A percentile compares a stretch with the other conserved stretches of the same genome.
Evolutionary conservation across 2,797 vertebrate genomes (phyloP).

Genomic region (Pangasius larnaudii): DNA sequence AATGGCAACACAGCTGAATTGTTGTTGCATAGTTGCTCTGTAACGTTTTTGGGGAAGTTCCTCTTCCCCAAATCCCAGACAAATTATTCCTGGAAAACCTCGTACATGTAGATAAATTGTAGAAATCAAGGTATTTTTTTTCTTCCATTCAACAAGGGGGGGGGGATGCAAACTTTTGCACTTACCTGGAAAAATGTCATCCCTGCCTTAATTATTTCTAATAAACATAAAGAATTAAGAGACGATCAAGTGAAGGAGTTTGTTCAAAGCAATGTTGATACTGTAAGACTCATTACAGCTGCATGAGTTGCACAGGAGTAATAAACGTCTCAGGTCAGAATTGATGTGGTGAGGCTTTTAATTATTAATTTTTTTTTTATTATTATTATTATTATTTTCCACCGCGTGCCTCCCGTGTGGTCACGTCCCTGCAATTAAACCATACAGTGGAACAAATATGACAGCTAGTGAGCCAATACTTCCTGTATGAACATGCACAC

Average conservation of each 20-base stretch:
- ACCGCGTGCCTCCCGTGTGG: neutral
- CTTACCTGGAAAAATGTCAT: neutral
- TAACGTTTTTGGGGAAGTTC: neutral
- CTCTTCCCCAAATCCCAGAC: no score
- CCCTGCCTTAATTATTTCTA: neutral
- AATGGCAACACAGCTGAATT: neutral
- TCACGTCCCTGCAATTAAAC: neutral
- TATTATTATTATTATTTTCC: neutral
- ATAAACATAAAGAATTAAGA: neutral
- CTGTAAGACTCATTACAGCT: neutral
- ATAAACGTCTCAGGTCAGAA: neutral
- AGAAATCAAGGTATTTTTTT: neutral
- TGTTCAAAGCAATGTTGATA: neutral
- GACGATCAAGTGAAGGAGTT: neutral
- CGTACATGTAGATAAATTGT: neutral
- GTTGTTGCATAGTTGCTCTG: neutral
- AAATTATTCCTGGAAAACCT: neutral
- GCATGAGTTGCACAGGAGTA: neutral
- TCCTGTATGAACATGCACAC: neutral
- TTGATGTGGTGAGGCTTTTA: neutral
- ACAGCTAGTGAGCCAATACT: neutral
- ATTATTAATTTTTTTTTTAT: neutral
- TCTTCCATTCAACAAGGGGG: neutral
- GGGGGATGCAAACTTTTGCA: neutral
- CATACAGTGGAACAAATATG: neutral